phyloP scores from a whole-genome alignment of 64 coral and sea anemone species.

The Catalaphyllia jardinei region DNA sequence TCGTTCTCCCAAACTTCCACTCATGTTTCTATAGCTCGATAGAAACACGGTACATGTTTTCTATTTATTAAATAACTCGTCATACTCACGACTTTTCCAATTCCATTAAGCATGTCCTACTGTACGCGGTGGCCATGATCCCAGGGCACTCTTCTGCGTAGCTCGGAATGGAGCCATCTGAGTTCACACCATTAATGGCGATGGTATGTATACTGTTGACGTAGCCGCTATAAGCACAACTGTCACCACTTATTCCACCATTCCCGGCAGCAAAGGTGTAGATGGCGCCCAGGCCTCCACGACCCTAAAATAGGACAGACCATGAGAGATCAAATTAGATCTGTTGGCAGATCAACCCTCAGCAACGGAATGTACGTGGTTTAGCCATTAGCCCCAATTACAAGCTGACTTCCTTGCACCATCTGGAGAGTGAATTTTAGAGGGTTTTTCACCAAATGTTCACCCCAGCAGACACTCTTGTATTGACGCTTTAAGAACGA shows the following conservation, averaged over 20 bases:
- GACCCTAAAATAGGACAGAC: constrained; percentile 10
- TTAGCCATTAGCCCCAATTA: no score
- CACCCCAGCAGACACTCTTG: no score
- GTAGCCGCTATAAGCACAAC: constrained; percentile 58
- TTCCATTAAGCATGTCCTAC: neutral
- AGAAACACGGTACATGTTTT: no score
- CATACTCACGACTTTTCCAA: constrained; percentile 34
- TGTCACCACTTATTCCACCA: constrained; percentile 40
- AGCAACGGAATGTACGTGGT: no score
- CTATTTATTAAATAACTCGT: neutral
- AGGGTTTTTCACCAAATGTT: no score
- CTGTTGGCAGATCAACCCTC: no score
- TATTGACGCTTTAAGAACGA: neutral
- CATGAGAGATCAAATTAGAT: neutral
- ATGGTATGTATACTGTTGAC: constrained; percentile 53
- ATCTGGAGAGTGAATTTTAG: no score
- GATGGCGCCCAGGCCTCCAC: constrained; percentile 29
- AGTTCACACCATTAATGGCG: constrained; percentile 42
- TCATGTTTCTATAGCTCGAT: no score
- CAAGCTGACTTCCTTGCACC: no score
- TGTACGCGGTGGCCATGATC: constrained; percentile 46
- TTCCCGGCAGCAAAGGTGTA: constrained; percentile 55
- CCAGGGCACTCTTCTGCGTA: constrained; percentile 48
- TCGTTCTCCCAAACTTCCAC: no score
- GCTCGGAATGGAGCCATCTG: constrained; percentile 20